Conservation (phyloP, 1,140 invertebrate species). For the Polypedilum vanderplanki region DNA sequence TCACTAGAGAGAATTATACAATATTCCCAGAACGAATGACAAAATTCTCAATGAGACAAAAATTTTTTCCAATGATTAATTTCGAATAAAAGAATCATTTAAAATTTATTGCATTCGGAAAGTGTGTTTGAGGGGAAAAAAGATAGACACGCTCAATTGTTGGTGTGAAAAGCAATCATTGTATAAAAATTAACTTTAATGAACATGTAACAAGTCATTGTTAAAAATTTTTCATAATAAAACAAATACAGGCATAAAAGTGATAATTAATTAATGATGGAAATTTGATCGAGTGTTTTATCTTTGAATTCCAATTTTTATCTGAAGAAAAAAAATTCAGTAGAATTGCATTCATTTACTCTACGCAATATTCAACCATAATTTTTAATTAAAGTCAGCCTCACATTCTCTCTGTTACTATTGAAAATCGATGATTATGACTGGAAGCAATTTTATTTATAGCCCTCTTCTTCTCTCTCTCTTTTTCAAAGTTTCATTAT, state of each 20-base stretch:
- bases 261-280: background rate
- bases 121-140: background rate
- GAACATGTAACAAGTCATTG: background rate
- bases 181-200: background rate
- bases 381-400: constrained; percentile 24
- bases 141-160: background rate
- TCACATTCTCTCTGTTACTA: background rate
- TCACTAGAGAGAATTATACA: background rate
- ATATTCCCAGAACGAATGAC: background rate
- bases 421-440: background rate
- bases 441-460: background rate
- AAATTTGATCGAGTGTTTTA: background rate
- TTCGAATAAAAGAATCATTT: constrained; percentile 9
- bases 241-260: background rate
- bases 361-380: background rate
- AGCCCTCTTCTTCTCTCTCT: background rate
- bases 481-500: no score
- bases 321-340: no score
- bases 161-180: constrained; percentile 2
- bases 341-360: background rate
- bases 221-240: no score
- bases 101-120: background rate
- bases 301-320: background rate
- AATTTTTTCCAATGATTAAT: constrained; percentile 25
- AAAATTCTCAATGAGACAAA: background rate